A percentile compares a stretch with the other conserved stretches of the same genome.
Evolutionary conservation across 2,113 vertebrate genomes (phyloP).

Genomic region (Psammodynastes pulverulentus): DNA sequence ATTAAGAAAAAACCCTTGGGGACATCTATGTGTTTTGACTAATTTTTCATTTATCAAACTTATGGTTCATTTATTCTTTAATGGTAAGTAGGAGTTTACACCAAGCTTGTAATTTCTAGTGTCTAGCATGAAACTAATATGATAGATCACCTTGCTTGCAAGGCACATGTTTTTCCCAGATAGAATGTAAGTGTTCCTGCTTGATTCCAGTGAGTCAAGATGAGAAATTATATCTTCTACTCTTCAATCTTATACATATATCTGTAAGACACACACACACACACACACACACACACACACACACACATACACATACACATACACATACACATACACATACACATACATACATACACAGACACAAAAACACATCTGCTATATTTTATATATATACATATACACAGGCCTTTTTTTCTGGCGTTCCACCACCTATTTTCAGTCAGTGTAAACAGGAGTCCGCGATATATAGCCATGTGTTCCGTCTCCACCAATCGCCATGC

Average conservation of each 20-base stretch:
- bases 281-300: neutral
- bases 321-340: neutral
- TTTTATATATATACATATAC: too few relatives aligned
- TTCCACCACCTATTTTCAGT: too few relatives aligned
- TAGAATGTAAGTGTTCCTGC: neutral
- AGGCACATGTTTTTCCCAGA: constrained; percentile 5
- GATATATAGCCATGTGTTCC: too few relatives aligned
- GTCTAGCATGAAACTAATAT: constrained; percentile 18
- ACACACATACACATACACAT: fast-evolving
- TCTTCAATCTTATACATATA: neutral
- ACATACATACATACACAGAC: too few relatives aligned
- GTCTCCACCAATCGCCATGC: too few relatives aligned
- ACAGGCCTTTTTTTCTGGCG: too few relatives aligned
- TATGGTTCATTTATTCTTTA: constrained; percentile 25
- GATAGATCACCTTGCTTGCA: constrained; percentile 5
- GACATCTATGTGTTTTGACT: constrained; percentile 6
- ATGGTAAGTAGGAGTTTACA: constrained; percentile 18
- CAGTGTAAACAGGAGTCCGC: too few relatives aligned
- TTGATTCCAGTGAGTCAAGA: neutral
- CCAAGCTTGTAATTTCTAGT: constrained; percentile 25
- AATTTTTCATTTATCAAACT: constrained; percentile 32
- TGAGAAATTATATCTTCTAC: neutral
- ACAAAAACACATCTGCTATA: too few relatives aligned
- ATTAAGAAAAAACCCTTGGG: constrained; percentile 30
- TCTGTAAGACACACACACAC: neutral